These are phyloP conservation scores for Typhlomys cinereus DNA, from an alignment of 2,113 vertebrate species.

Conservation along the genomic window DNA sequence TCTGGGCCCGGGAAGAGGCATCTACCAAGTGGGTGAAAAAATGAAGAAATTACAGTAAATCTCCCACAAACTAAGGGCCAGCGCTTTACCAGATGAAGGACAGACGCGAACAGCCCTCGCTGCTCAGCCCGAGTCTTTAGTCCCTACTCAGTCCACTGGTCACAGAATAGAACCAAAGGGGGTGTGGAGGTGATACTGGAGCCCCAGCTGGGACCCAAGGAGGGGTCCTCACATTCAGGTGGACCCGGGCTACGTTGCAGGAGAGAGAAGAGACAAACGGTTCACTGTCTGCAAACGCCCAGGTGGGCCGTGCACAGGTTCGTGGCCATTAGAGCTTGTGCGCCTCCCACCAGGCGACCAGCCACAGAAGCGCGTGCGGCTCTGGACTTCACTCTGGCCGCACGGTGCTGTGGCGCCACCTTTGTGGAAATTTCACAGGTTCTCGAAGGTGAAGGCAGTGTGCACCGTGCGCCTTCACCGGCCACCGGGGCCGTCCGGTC, in stretches of 20 bases:
- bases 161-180: background rate
- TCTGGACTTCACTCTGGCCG: too few relatives aligned
- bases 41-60: background rate
- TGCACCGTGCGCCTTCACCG: accelerated
- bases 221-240: background rate
- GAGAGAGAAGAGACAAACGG: background rate
- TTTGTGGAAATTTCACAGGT: background rate
- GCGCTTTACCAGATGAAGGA: accelerated
- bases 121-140: background rate
- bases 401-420: background rate
- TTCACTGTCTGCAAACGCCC: background rate
- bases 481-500: accelerated
- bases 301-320: background rate
- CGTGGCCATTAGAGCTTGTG: background rate
- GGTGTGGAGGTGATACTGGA: background rate
- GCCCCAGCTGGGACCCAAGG: too few relatives aligned
- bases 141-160: background rate
- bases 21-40: background rate
- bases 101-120: accelerated
- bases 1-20: background rate
- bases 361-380: accelerated
- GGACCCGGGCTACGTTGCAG: background rate
- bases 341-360: accelerated
- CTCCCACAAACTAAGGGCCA: too few relatives aligned
- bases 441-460: background rate